Percentiles rank a stretch among this genome's conserved stretches.
These are phyloP conservation scores for Mylabris phalerata DNA, from an alignment of 1,140 invertebrate species.

Conservation along the genomic window DNA sequence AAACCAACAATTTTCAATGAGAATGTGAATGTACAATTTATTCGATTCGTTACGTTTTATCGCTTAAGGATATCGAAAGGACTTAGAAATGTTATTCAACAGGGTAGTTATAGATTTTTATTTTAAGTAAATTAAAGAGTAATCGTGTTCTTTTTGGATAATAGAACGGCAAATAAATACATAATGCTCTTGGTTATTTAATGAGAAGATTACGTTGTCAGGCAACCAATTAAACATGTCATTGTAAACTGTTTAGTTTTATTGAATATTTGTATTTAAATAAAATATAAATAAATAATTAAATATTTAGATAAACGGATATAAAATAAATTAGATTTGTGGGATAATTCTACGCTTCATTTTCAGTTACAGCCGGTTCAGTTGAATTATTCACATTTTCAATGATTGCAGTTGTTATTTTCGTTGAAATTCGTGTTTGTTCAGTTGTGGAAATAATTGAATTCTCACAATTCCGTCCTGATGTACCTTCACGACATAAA, in stretches of 20 bases:
- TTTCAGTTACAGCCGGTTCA: constrained; percentile 3
- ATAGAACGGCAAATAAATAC: no score
- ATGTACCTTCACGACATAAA: constrained; percentile 52
- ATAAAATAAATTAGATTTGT: neutral
- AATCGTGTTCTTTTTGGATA: no score
- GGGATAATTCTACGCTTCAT: constrained; percentile 1
- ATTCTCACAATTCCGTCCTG: constrained; percentile 54
- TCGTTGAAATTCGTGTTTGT: constrained; percentile 10
- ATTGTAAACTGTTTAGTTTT: neutral
- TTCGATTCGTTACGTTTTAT: no score
- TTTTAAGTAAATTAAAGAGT: no score
- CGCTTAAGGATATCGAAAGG: no score
- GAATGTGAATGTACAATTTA: no score
- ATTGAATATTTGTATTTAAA: neutral
- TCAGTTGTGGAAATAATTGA: constrained; percentile 42
- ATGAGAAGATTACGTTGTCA: neutral
- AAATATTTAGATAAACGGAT: neutral
- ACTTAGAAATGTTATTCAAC: no score
- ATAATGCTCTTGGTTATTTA: no score
- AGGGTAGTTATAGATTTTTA: no score
- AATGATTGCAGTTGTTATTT: neutral
- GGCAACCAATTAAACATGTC: neutral
- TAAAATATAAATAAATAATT: constrained; percentile 5
- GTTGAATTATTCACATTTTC: neutral
- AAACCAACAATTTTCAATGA: no score